phyloP scores from a whole-genome alignment of 2,888 invertebrate species.

The Limnephilus marmoratus region DNA sequence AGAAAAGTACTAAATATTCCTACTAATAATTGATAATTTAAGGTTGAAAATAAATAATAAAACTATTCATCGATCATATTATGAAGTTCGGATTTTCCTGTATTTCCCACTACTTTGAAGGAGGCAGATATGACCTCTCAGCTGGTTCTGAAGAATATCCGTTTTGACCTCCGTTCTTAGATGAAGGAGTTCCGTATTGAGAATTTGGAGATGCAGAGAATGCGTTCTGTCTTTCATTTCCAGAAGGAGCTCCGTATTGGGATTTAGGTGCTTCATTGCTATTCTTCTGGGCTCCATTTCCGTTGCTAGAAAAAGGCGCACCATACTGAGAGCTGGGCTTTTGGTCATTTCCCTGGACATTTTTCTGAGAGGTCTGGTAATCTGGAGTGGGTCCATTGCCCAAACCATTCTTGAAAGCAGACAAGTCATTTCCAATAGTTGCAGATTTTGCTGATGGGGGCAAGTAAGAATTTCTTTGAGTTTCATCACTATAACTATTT shows the following conservation, averaged over 20 bases:
- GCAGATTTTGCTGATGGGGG: constrained; percentile 45
- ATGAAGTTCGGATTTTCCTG: not conserved
- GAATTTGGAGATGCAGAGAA: constrained; percentile 45
- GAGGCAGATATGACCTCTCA: constrained; percentile 59
- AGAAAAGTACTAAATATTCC: too few species aligned
- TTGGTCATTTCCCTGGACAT: constrained; percentile 31
- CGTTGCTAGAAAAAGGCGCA: constrained; percentile 14
- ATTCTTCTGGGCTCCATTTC: constrained; percentile 7
- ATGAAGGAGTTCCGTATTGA: constrained; percentile 57
- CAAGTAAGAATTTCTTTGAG: constrained; percentile 28
- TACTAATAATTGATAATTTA: too few species aligned
- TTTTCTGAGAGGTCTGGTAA: constrained; percentile 50
- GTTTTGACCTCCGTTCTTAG: constrained; percentile 22
- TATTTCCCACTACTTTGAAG: constrained; percentile 40
- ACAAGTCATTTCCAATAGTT: constrained; percentile 56
- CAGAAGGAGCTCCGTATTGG: constrained; percentile 58
- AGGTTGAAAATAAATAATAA: not conserved
- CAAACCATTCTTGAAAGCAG: constrained; percentile 54
- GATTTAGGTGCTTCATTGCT: constrained; percentile 44
- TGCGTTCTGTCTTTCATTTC: constrained; percentile 26
- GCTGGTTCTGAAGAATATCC: not conserved
- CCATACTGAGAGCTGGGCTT: constrained; percentile 53
- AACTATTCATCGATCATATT: not conserved
- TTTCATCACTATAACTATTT: constrained; percentile 31
- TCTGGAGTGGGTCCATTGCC: constrained; percentile 44